These are phyloP conservation scores for Leptestheria dahalacensis DNA, from an alignment of 1,140 invertebrate species.

Conservation along the genomic window DNA sequence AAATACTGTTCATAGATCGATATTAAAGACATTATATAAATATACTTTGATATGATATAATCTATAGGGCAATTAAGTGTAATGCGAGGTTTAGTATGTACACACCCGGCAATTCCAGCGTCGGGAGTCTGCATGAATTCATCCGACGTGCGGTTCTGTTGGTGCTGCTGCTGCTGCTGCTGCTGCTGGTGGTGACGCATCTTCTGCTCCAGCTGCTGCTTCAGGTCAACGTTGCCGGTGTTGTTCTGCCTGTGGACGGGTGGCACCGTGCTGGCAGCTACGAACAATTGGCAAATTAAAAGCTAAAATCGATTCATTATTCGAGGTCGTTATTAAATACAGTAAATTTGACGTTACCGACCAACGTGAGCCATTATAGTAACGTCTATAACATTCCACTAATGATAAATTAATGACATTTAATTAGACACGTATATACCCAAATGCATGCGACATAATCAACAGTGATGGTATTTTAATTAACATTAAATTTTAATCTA, in stretches of 20 bases:
- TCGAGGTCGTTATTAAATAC: too few species aligned
- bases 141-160: constrained; percentile 10
- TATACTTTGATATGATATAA: not conserved
- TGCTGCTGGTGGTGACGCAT: constrained; percentile 9
- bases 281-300: too few species aligned
- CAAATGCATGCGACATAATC: too few species aligned
- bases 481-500: too few species aligned
- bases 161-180: not conserved
- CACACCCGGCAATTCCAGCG: constrained; percentile 32
- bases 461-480: too few species aligned
- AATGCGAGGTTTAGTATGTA: not conserved
- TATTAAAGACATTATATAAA: not conserved
- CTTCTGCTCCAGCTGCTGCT: not conserved
- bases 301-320: too few species aligned
- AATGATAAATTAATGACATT: too few species aligned
- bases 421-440: too few species aligned
- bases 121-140: constrained; percentile 30
- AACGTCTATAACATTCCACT: too few species aligned
- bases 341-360: too few species aligned
- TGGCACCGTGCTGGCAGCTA: not conserved
- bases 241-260: not conserved
- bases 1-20: too few species aligned
- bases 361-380: too few species aligned
- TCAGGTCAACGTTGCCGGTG: not conserved
- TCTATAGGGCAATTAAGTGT: not conserved